A percentile compares a stretch with the other conserved stretches of the same genome.
These are phyloP conservation scores for Panagrolaimus sp. DNA, from an alignment of 1,140 invertebrate species.

Conservation along the genomic window DNA sequence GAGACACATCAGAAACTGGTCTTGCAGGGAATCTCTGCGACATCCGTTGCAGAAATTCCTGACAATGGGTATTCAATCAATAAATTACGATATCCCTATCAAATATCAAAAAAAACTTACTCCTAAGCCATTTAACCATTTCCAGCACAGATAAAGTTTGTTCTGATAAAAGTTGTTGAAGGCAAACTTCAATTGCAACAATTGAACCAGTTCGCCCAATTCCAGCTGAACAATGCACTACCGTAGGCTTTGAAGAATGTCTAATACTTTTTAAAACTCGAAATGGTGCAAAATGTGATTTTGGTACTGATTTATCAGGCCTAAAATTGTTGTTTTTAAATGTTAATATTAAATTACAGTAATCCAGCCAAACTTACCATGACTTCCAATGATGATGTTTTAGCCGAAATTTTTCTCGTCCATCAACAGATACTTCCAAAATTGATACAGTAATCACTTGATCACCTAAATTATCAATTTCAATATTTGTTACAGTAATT, in stretches of 20 bases:
- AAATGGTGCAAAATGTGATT: conserved; percentile 26
- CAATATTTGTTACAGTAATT: conserved; percentile 16
- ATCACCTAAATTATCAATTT: conserved; percentile 17
- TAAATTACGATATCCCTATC: too few relatives aligned
- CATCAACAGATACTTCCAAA: conserved; percentile 19
- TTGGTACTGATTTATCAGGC: conserved; percentile 27
- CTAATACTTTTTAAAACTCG: conserved; percentile 23
- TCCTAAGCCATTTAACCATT: conserved; percentile 22
- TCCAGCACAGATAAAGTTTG: conserved; percentile 19
- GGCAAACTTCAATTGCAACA: conserved; percentile 17
- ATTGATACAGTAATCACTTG: conserved; percentile 9
- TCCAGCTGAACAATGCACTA: conserved; percentile 29
- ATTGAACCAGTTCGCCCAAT: conserved; percentile 25
- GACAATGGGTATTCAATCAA: too few relatives aligned
- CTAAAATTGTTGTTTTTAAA: background rate
- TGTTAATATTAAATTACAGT: too few relatives aligned
- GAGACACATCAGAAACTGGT: too few relatives aligned
- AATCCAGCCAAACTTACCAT: conserved; percentile 1
- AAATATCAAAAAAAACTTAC: conserved; percentile 13
- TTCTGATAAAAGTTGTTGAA: conserved; percentile 16
- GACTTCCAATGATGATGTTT: conserved; percentile 31
- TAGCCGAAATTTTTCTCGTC: conserved; percentile 11
- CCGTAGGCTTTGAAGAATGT: conserved; percentile 14
- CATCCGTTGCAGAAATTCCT: too few relatives aligned
- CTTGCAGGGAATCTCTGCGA: too few relatives aligned